These are phyloP conservation scores for Phylloscopus trochiloides DNA, from an alignment of 2,113 vertebrate species.

Conservation along the genomic window DNA sequence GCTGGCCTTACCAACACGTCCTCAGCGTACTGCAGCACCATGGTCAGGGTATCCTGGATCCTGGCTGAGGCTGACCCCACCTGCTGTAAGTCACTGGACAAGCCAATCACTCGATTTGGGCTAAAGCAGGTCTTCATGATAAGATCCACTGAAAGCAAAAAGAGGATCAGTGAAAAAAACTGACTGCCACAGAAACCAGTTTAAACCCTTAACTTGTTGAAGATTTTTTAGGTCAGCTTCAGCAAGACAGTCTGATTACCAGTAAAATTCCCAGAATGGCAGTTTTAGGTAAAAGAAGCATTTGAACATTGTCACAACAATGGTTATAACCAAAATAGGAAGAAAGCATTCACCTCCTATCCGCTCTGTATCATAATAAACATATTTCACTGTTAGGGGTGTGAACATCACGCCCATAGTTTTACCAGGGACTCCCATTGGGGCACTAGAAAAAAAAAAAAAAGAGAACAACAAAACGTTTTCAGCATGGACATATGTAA, in stretches of 20 bases:
- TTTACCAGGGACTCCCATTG: slow-evolving; percentile 95
- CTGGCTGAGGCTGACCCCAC: slow-evolving; percentile 85
- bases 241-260: neutral
- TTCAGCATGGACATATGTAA: neutral
- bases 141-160: slow-evolving; percentile 84
- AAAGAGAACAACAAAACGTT: neutral
- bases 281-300: neutral
- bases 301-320: neutral
- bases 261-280: neutral
- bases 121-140: slow-evolving; percentile 89
- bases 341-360: slow-evolving; percentile 86
- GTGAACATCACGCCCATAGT: slow-evolving; percentile 99
- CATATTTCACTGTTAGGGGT: slow-evolving; percentile 89
- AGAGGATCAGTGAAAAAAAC: neutral
- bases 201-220: neutral
- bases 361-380: slow-evolving; percentile 94
- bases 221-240: neutral
- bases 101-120: slow-evolving; percentile 85
- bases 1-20: slow-evolving; percentile 89
- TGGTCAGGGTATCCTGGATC: slow-evolving; percentile 91
- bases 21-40: slow-evolving; percentile 90
- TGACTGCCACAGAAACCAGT: neutral
- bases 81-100: slow-evolving; percentile 95
- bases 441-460: slow-evolving; percentile 77
- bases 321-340: neutral